phyloP scores from a whole-genome alignment of 2,797 vertebrate genomes.

The Karalla daura region DNA sequence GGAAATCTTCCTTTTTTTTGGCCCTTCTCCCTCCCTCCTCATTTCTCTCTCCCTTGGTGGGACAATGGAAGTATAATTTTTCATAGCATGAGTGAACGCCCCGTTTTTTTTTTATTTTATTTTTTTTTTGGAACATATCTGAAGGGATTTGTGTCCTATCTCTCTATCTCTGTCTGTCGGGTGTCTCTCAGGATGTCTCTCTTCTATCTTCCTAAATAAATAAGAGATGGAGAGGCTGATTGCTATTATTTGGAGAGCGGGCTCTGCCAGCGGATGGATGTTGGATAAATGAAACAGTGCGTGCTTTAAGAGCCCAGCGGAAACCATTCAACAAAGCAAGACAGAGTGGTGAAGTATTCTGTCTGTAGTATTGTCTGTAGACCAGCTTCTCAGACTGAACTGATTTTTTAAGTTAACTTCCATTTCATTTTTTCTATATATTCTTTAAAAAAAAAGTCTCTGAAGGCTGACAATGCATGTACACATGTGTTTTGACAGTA shows the following conservation, averaged over 20 bases:
- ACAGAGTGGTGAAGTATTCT: not conserved
- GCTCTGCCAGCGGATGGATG: not conserved
- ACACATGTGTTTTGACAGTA: too few species aligned
- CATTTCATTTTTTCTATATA: too few species aligned
- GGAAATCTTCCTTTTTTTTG: not conserved
- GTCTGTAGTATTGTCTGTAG: too few species aligned
- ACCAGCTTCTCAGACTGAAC: too few species aligned
- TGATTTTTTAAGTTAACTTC: too few species aligned
- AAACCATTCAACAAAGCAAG: not conserved
- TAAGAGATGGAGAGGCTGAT: conserved; percentile 38
- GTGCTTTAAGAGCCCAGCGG: not conserved
- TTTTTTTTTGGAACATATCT: conserved; percentile 15
- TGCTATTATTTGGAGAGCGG: conserved; percentile 17
- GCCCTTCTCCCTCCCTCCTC: not conserved
- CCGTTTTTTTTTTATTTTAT: not conserved
- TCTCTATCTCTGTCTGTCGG: conserved; percentile 4
- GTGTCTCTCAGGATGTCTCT: conserved; percentile 11
- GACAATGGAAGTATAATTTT: conserved; percentile 48
- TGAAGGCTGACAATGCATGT: too few species aligned
- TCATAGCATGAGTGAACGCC: conserved; percentile 21
- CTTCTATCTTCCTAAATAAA: conserved; percentile 35
- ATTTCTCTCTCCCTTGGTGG: not conserved
- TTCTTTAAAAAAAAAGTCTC: too few species aligned
- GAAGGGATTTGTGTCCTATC: conserved; percentile 10
- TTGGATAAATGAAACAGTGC: conserved; percentile 15